Evolutionary conservation across 2,113 vertebrate species (phyloP).

Genomic region (Cyprinodon tularosa): DNA sequence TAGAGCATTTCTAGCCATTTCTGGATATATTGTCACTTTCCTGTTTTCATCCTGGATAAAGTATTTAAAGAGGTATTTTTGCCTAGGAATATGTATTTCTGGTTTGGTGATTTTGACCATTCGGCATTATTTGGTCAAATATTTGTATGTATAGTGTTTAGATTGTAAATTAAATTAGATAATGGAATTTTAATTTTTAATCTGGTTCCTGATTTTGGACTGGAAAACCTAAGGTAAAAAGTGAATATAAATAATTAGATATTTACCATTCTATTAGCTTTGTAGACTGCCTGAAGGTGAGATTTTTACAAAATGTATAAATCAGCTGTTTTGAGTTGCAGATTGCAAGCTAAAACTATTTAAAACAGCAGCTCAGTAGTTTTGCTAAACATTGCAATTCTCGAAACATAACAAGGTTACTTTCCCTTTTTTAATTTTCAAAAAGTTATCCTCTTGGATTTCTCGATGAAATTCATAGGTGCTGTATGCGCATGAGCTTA

Average conservation of each 20-base stretch:
- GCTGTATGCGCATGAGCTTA: neutral
- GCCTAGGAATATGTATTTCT: no score
- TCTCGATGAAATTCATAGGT: conserved; percentile 16
- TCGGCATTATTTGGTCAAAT: neutral
- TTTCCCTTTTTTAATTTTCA: neutral
- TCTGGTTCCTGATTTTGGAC: neutral
- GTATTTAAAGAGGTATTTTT: no score
- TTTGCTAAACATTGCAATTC: neutral
- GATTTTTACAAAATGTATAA: neutral
- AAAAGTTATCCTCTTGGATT: conserved; percentile 24
- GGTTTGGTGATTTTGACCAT: neutral
- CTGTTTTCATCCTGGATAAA: no score
- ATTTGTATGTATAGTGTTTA: neutral
- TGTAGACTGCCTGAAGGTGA: neutral
- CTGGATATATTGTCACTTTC: no score
- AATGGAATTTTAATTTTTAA: no score
- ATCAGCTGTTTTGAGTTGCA: neutral
- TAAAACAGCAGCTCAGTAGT: neutral
- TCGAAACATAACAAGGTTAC: neutral
- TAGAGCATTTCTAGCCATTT: no score
- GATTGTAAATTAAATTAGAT: neutral
- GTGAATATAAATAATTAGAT: neutral
- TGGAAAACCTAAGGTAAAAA: neutral
- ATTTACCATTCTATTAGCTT: neutral
- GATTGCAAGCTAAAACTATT: neutral